phyloP scores from a whole-genome alignment of 2,113 vertebrate genomes.

The Cacatua alba region DNA sequence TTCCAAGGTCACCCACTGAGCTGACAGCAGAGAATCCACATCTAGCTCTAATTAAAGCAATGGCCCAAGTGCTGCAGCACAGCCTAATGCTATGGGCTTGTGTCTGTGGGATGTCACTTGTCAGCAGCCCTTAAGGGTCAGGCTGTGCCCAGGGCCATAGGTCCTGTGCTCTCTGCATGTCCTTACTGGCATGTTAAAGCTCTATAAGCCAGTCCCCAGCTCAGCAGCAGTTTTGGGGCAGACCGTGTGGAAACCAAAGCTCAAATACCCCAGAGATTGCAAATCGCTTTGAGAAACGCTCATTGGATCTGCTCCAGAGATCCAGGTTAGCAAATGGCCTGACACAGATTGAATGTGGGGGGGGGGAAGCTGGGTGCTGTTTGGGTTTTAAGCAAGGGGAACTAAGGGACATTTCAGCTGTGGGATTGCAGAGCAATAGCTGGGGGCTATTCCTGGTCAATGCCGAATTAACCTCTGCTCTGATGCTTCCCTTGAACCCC shows the following conservation, averaged over 20 bases:
- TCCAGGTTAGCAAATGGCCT: neutral
- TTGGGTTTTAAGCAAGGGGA: neutral
- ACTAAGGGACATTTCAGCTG: neutral
- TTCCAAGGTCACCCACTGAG: neutral
- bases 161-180: neutral
- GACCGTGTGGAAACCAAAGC: neutral
- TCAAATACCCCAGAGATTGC: neutral
- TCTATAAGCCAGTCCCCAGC: neutral
- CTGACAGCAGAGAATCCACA: neutral
- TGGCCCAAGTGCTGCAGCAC: neutral
- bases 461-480: neutral
- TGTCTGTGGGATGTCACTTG: neutral
- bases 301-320: neutral
- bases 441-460: neutral
- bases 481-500: neutral
- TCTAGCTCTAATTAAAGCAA: neutral
- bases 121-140: neutral
- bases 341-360: neutral
- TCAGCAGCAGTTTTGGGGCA: neutral
- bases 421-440: neutral
- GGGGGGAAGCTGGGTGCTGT: neutral
- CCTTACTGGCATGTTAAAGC: accelerated
- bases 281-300: neutral
- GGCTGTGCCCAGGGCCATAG: neutral
- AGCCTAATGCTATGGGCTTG: accelerated